These are phyloP conservation scores for Hippocampus kuda DNA, from an alignment of 2,797 vertebrate species.

Conservation along the genomic window DNA sequence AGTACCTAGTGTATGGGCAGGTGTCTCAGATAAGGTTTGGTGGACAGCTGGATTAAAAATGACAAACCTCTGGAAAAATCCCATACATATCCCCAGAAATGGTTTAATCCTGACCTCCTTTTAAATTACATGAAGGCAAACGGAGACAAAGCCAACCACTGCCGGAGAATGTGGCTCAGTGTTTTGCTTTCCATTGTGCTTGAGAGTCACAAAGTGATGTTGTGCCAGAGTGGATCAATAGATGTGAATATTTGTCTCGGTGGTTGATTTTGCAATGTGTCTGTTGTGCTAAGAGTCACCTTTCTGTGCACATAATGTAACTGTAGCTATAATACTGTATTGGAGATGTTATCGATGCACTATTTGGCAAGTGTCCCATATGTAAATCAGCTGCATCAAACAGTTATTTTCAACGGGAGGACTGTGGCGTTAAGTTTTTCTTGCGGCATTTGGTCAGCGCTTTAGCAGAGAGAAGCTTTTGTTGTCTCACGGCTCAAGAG, in stretches of 20 bases:
- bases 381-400: slow-evolving; percentile 35
- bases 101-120: slow-evolving; percentile 58
- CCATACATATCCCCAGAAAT: slow-evolving; percentile 26
- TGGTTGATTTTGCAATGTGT: not conserved
- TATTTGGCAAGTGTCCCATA: slow-evolving; percentile 43
- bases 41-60: slow-evolving; percentile 52
- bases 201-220: slow-evolving; percentile 1
- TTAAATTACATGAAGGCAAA: slow-evolving; percentile 57
- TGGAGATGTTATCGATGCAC: slow-evolving; percentile 30
- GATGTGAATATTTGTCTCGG: not conserved
- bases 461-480: slow-evolving; percentile 49
- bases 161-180: slow-evolving; percentile 35
- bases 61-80: slow-evolving; percentile 43
- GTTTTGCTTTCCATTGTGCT: not conserved
- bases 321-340: slow-evolving; percentile 21
- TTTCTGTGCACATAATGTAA: slow-evolving; percentile 22
- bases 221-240: not conserved
- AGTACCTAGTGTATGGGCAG: slow-evolving; percentile 13
- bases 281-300: slow-evolving; percentile 19
- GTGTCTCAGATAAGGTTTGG: slow-evolving; percentile 27
- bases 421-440: slow-evolving; percentile 39
- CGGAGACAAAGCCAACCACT: slow-evolving; percentile 60
- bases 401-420: slow-evolving; percentile 44
- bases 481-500: slow-evolving; percentile 15
- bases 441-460: slow-evolving; percentile 47